A percentile compares a stretch with the other conserved stretches of the same genome.
phyloP scores from a whole-genome alignment of 2,888 invertebrate species.

The Lithosia quadra region DNA sequence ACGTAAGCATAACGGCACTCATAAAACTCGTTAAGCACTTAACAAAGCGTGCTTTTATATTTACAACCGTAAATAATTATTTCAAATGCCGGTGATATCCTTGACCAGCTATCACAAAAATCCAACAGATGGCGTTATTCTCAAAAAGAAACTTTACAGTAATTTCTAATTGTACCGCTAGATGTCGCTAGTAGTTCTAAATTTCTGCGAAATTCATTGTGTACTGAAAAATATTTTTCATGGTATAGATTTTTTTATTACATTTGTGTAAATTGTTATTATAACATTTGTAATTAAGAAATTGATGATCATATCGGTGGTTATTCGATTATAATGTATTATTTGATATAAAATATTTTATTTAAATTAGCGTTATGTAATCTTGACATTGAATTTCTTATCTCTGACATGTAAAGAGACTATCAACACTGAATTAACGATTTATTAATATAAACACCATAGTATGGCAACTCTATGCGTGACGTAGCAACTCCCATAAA shows the following conservation, averaged over 20 bases:
- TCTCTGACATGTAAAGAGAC: neutral
- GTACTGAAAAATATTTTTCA: constrained; percentile 21
- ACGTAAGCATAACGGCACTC: neutral
- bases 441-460: neutral
- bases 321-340: neutral
- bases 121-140: constrained; percentile 30
- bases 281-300: neutral
- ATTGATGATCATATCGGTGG: neutral
- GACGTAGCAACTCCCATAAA: constrained; percentile 56
- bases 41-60: neutral
- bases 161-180: constrained; percentile 29
- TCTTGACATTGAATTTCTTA: neutral
- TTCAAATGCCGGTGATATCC: neutral
- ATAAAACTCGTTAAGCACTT: neutral
- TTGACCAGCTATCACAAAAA: constrained; percentile 2
- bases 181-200: constrained; percentile 58
- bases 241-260: constrained; percentile 19
- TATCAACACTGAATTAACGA: neutral
- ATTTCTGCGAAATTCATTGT: constrained; percentile 14
- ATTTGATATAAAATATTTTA: constrained; percentile 17
- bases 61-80: neutral
- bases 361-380: constrained; percentile 20
- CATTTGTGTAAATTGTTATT: neutral
- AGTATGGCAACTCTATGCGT: constrained; percentile 28
- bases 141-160: constrained; percentile 11